phyloP scores from a whole-genome alignment of 2,888 invertebrate species.

The Tethea ocularis region DNA sequence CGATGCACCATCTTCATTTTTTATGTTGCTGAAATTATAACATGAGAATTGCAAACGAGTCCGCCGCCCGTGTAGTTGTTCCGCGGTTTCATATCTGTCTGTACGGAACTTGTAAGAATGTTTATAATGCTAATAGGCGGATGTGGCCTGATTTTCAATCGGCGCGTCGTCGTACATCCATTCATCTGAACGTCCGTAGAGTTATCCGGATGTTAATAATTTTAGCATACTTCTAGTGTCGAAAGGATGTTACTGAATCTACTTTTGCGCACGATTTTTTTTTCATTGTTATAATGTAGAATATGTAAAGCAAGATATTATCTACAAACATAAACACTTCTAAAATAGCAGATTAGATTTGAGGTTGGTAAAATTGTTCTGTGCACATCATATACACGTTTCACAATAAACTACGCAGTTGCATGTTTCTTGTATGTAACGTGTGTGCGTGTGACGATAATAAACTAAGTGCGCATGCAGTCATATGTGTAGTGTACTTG shows the following conservation, averaged over 20 bases:
- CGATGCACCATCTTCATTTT: not conserved
- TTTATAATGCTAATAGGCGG: conserved; percentile 66
- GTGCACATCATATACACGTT: conserved; percentile 33
- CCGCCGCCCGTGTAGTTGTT: not conserved
- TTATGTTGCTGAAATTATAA: conserved; percentile 1
- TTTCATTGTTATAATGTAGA: no score
- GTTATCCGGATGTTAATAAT: conserved; percentile 63
- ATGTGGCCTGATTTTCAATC: conserved; percentile 74
- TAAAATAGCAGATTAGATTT: conserved; percentile 9
- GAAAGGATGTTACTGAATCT: conserved; percentile 42
- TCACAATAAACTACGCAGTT: conserved; percentile 73
- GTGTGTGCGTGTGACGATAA: conserved; percentile 42
- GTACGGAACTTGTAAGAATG: conserved; percentile 60
- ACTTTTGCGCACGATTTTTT: conserved; percentile 35
- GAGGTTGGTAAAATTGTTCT: conserved; percentile 19
- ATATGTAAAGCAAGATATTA: not conserved
- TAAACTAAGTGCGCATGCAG: conserved; percentile 41
- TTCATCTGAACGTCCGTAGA: conserved; percentile 56
- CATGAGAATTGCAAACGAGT: not conserved
- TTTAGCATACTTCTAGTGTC: conserved; percentile 53
- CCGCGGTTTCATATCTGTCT: conserved; percentile 23
- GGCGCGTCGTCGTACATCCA: conserved; percentile 54
- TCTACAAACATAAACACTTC: not conserved
- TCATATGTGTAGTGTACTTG: conserved; percentile 34
- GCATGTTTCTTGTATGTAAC: conserved; percentile 44